phyloP scores from a whole-genome alignment of 2,797 vertebrate genomes.

The Limosa lapponica region DNA sequence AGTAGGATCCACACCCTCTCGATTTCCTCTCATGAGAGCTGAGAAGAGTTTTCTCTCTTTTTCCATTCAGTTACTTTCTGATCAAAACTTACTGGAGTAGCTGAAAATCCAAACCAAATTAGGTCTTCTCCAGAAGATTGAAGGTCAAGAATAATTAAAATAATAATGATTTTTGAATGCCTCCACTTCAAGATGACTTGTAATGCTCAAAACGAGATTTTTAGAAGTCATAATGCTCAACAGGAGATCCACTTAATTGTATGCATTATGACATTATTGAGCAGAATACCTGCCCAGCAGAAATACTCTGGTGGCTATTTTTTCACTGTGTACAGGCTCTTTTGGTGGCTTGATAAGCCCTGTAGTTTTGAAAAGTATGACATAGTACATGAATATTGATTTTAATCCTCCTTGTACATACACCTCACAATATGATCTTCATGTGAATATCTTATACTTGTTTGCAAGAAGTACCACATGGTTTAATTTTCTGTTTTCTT shows the following conservation, averaged over 20 bases:
- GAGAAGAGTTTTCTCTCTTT: background rate
- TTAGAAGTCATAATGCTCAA: background rate
- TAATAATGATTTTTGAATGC: background rate
- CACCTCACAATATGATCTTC: background rate
- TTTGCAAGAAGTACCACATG: background rate
- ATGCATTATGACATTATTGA: background rate
- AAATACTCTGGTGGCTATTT: background rate
- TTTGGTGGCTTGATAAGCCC: background rate
- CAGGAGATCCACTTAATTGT: background rate
- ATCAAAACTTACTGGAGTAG: background rate
- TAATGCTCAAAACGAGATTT: background rate
- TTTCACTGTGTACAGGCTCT: background rate
- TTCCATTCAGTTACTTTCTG: background rate
- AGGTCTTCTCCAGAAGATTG: background rate
- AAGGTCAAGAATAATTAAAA: constrained; percentile 12
- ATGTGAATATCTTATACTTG: background rate
- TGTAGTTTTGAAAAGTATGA: background rate
- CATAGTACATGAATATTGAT: background rate
- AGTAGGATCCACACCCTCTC: background rate
- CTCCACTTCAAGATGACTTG: background rate
- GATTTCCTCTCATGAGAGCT: background rate
- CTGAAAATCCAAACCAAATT: background rate
- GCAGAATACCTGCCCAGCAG: background rate
- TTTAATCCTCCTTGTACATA: background rate
- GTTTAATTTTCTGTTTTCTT: background rate